Percentiles rank a stretch among this genome's conserved stretches.
phyloP scores from a whole-genome alignment of 2,797 vertebrate genomes.

The Setipinna tenuifilis region DNA sequence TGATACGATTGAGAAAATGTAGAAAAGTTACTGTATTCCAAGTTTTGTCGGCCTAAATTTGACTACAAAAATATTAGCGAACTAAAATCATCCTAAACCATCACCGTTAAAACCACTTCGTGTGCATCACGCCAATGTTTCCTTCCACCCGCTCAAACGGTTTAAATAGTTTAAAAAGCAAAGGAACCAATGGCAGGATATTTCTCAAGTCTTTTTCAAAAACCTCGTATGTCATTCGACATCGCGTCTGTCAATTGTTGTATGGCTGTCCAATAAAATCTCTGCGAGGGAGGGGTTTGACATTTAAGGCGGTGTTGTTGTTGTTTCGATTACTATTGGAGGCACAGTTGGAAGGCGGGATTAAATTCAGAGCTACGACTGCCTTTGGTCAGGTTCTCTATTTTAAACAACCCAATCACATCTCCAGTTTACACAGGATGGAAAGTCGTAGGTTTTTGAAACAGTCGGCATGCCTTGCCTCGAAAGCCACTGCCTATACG shows the following conservation, averaged over 20 bases:
- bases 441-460: neutral
- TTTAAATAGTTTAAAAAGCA: constrained; percentile 51
- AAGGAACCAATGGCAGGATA: constrained; percentile 44
- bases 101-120: constrained; percentile 23
- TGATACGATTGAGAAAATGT: neutral
- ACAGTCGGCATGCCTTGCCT: too few relatives aligned
- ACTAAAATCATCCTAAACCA: neutral
- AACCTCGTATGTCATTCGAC: neutral
- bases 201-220: neutral
- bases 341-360: neutral
- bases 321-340: neutral
- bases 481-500: too few relatives aligned
- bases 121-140: neutral
- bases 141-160: constrained; percentile 51
- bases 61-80: neutral
- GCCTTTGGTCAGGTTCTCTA: neutral
- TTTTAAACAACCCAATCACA: constrained; percentile 8
- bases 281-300: neutral
- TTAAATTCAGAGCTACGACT: neutral
- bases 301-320: neutral
- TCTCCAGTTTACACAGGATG: neutral
- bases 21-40: neutral
- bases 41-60: neutral
- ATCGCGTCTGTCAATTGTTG: neutral
- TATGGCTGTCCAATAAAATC: neutral